These are phyloP conservation scores for Malaclemys terrapin DNA, from an alignment of 2,113 vertebrate species.

Conservation along the genomic window DNA sequence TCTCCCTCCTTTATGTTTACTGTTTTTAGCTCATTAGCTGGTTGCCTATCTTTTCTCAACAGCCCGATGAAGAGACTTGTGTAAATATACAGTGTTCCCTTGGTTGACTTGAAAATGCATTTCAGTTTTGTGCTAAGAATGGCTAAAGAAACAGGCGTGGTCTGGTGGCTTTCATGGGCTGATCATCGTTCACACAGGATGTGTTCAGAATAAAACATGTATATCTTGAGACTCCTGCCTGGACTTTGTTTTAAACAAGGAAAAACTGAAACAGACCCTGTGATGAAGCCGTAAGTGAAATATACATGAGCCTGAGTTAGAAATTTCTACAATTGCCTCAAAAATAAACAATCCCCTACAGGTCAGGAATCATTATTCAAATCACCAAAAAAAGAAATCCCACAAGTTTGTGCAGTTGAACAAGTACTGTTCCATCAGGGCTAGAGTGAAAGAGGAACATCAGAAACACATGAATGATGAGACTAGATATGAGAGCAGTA, in stretches of 20 bases:
- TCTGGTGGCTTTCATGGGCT: not conserved
- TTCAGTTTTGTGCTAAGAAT: not conserved
- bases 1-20: constrained; percentile 17
- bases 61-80: not conserved
- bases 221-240: not conserved
- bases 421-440: not conserved
- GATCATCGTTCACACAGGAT: not conserved
- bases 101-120: not conserved
- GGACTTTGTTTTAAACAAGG: not conserved
- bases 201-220: not conserved
- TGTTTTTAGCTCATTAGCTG: constrained; percentile 26
- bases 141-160: constrained; percentile 20
- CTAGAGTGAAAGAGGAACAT: constrained; percentile 22
- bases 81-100: not conserved
- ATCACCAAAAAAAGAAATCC: not conserved
- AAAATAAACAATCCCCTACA: not conserved
- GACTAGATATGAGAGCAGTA: constrained; percentile 21
- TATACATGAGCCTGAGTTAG: not conserved
- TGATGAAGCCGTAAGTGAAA: not conserved
- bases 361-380: not conserved
- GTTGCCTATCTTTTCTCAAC: not conserved
- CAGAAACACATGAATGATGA: not conserved
- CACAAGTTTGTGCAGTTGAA: too few relatives aligned
- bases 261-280: not conserved
- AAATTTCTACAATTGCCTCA: not conserved